Base-by-base conservation (phyloP, 1,140 invertebrate genomes). In the Calephelis nemesis region DNA sequence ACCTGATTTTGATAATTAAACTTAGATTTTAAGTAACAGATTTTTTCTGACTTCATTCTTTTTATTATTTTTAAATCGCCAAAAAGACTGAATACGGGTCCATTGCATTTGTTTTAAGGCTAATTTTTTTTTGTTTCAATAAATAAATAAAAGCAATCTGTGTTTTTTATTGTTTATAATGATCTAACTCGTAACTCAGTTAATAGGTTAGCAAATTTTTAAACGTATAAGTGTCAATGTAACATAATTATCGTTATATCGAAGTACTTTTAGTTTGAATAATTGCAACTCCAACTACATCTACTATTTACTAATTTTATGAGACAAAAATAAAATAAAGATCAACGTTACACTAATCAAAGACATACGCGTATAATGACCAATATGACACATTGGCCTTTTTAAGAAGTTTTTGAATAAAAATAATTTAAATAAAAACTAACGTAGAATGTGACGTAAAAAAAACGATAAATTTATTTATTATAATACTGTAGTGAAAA, bases 211-310 rank as follows among this genome's bases (percentile, higher is more conserved):
- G 45, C 66, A 60, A 13, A 62, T 62, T 62, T 12, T 42, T 19
- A 67, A 62, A 62, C 52, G 65, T 67, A 54, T 67, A 58, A 62
- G 66, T 62, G 54, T 62, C 40, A 49, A 67, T 48, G 66, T 62
- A 42, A 62, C 45, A 60, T 67, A 67, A 67, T 5, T 67, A 67
- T 13, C 66, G 19, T n/a, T 45, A 67, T 67, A 62, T 47, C 54
- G n/a, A 62, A 62, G 45, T 67, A 67, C 10, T 45, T 67, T 67
- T 13, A 7, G 13, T 48, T 67, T 9, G 45, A 39, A 67, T 62
- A 45, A 39, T 48, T 67, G 54, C 45, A 47, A 9, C 8, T 45
- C 11, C 66, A 65, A 65, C 19, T 65, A 65, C 48, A 39, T 65
- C 47, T 15, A 52, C 15, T 50, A 12, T 39, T 65, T 7, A 12